phyloP scores from a whole-genome alignment of 2,888 invertebrate species.

The Morinoia aosen region DNA sequence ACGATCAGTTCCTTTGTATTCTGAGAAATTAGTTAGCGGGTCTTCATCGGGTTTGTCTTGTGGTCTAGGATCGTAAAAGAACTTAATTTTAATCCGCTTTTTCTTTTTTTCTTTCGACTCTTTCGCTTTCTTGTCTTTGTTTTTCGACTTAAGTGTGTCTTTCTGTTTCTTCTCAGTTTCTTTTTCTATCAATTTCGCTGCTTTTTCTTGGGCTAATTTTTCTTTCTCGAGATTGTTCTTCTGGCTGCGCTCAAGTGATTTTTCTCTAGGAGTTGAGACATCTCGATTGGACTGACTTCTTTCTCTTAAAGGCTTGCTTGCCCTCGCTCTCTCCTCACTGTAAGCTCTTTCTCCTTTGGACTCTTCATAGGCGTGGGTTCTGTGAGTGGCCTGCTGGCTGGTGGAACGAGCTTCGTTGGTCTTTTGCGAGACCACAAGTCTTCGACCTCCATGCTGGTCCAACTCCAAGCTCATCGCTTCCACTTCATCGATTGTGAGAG shows the following conservation, averaged over 20 bases:
- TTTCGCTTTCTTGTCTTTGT: slow-evolving; percentile 56
- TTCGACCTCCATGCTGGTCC: slow-evolving; percentile 59
- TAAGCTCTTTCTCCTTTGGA: slow-evolving; percentile 27
- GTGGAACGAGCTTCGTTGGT: background rate
- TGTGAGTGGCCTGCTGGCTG: slow-evolving; percentile 5
- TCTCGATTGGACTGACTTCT: slow-evolving; percentile 44
- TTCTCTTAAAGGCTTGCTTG: slow-evolving; percentile 40
- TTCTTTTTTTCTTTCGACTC: slow-evolving; percentile 64
- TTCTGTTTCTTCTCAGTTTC: slow-evolving; percentile 54
- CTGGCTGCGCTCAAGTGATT: slow-evolving; percentile 45
- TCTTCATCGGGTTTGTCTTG: slow-evolving; percentile 61
- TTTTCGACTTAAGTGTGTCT: slow-evolving; percentile 55
- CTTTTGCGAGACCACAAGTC: slow-evolving; percentile 60
- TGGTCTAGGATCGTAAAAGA: slow-evolving; percentile 66
- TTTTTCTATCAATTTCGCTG: slow-evolving; percentile 55
- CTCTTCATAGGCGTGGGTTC: background rate
- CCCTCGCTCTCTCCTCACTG: slow-evolving; percentile 46
- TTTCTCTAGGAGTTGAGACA: slow-evolving; percentile 35
- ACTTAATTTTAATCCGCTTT: slow-evolving; percentile 67
- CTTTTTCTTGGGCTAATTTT: slow-evolving; percentile 56
- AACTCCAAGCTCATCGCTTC: slow-evolving; percentile 63
- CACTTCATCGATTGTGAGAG: slow-evolving; percentile 65
- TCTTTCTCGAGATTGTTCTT: slow-evolving; percentile 55
- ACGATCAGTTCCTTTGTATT: slow-evolving; percentile 60
- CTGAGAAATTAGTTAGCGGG: slow-evolving; percentile 61